Base-by-base conservation (phyloP, 2,113 vertebrate genomes). In the Hippotragus niger region DNA sequence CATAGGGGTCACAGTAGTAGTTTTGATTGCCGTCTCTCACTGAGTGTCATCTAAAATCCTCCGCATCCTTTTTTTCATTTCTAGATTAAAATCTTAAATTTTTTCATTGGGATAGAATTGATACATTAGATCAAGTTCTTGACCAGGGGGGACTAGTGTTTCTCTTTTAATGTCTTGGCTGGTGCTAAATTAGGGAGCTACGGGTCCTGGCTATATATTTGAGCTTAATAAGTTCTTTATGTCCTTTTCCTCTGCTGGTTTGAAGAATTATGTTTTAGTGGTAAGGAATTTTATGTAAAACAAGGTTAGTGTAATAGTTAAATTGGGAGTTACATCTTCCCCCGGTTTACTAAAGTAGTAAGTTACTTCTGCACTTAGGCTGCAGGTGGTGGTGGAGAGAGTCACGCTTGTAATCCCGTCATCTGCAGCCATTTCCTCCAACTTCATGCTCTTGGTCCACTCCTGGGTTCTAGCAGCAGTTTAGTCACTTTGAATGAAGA, bases 241-340 rank as follows among this genome's bases (percentile, higher is more conserved):
- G 47, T 93, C 19, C 47, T 91, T 83, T 97, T 50, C 2, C 36
- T 62, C 15, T 17, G 91, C 14, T 83, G 33, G 19, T 17, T 80
- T 67, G 58, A 95, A 67, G 45, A 82, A 76, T 47, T 76, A n/a
- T 40, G n/a, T 80, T 83, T 96, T 33, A 93, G 19, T 58, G 57
- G 53, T 27, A 78, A 93, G 64, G 71, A 55, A 64, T 93, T 93
- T 90, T 90, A 93, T 78, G 90, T 89, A 80, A 76, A 84, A 55
- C 83, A n/a, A 91, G 88, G 81, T 93, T 91, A 90, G 23, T 29
- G 1, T 45, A 74, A n/a, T 31, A 93, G 71, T 89, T 88, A 90
- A 94, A n/a, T 87, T 25, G 83, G 40, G 31, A 89, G 40, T 86
- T 62, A 27, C 36, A 29, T 83, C n/a, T 91, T 76, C 21, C 33